Base-by-base conservation (phyloP, 2,888 invertebrate genomes). In the Phortica okadai region DNA sequence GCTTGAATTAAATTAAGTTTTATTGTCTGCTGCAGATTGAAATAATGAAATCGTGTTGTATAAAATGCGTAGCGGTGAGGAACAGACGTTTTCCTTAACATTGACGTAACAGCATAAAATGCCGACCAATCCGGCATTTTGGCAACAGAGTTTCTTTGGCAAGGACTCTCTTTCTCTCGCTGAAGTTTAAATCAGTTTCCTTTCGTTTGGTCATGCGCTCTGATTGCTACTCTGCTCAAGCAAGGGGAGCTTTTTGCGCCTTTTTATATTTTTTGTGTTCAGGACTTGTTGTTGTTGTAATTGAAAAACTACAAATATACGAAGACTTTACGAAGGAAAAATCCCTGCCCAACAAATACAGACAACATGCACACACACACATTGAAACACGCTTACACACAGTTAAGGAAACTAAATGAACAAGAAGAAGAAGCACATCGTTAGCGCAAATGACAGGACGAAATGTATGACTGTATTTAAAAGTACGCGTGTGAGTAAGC, bases 311-410 rank as follows among this genome's bases (percentile, higher is more conserved):
- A 84, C 80, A 80, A 81, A 79, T 72, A 70, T 76, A 77, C 80
- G 78, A 85, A 83, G 80, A 80, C 77, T 74, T 59, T 74, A 78
- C 83, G 83, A 83, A 83, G 76, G 74, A 70, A 64, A 76, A 78
- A 78, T 85, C 85, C 82, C 85, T 81, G 81, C 83, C 84, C 83
- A 87, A 83, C 82, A 78, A 81, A 80, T 78, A 75, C 80, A 79
- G 64, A 70, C 74, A 74, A 73, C 21, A 73, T 75, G 69, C 74
- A 44, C 74, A 76, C 78, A 69, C 25, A 42, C 33, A 73, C 11
- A 59, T 75, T 74, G 62, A 33, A 67, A 76, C 74, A 66, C 74
- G 33, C 75, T 16, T 64, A 62, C 70, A 76, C 50, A 64, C 74
- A 58, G 72, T 78, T 25, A 50, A 77, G 79, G 76, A 79, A 81